Evolutionary conservation across 92 coral and sea anemone species (phyloP), one percentile per base, ranked within the genome.

Genomic region (Phenganax subtilis): DNA sequence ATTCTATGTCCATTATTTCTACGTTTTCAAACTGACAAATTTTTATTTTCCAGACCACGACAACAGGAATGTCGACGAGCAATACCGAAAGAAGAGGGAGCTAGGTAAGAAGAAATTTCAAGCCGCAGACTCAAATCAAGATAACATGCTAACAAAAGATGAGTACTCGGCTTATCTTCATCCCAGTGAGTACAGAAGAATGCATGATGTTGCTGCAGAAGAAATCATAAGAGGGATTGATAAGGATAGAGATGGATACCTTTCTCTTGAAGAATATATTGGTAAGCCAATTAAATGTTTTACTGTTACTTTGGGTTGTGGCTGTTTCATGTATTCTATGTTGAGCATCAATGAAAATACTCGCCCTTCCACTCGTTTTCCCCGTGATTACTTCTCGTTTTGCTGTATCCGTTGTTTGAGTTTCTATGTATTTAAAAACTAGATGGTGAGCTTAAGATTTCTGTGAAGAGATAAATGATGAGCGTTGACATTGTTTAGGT

Each of bases 51-150:
- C 57, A 75, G 54, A 68, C 25, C 5, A 57, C 54, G 79, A 82
- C 70, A 67, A 67, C 25, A 14, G 80, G 55, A 29, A 20, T 70
- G 55, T 31, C 27, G 72, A 52, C 29, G 56, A 84, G 61, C 27
- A 54, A 64, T 62, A 52, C 75, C 7, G 60, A 57, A 58, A 76
- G 71, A 57, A 53, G 55, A 8, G 75, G 6, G 64, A 59, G 12
- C n/a, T 54, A 31, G 91, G 84, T 55, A 59, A 83, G 52, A 72
- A 82, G 67, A 88, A 91, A 28, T 93, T 92, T 92, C 84, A 90
- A 25, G 81, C 77, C n/a, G 98, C 98, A 54, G 98, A 93, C 88
- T 76, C 75, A 9, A 76, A 93, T 72, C 84, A 87, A 37, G 97
- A 92, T 70, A 88, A 81, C 57, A 76, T 80, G 80, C 85, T 93